Evolutionary conservation across 2,113 vertebrate genomes (phyloP), one percentile per base, ranked within the genome.

Genomic region (Pelmatolapia mariae): DNA sequence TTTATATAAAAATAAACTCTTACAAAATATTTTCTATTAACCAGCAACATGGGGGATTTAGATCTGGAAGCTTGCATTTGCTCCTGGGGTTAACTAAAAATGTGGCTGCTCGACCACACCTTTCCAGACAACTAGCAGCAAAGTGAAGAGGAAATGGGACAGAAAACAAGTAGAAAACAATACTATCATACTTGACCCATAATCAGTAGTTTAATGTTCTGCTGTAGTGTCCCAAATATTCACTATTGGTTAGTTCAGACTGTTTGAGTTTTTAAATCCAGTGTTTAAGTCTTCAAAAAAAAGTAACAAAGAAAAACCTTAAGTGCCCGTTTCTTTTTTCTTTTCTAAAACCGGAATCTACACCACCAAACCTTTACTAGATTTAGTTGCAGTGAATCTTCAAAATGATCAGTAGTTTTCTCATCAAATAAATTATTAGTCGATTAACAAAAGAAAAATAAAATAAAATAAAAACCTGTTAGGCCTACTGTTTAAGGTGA

Each of bases 1-100:
- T 97, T 96, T 96, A 97, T 98, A 99, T 97, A 99, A 99, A 99
- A 99, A 99, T 98, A 99, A 97, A 98, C 97, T 99, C 95, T 98
- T 97, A 97, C 95, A 98, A 98, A 99, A 98, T 98, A 98, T 97
- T 98, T 94, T 97, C 97, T 98, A 94, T 97, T 94, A 96, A 97
- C 95, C 96, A 96, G 97, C 94, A 96, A 96, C 95, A 95, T 92
- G 93, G 93, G 95, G 94, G 94, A 95, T 96, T 84, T 57, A 38
- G 92, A 95, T 96, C 95, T 96, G 96, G 96, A 94, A 93, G 94
- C 71, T 84, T 8, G 9, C 4, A 87, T 87, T 96, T 90, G 86
- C 88, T 89, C 80, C 81, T 89, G 86, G 94, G 92, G 86, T 94
- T 89, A 90, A 81, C 90, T 88, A 88, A 33, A 89, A 86, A 5